Conservation (phyloP, 2,113 vertebrate genomes). For the Astur gentilis region DNA sequence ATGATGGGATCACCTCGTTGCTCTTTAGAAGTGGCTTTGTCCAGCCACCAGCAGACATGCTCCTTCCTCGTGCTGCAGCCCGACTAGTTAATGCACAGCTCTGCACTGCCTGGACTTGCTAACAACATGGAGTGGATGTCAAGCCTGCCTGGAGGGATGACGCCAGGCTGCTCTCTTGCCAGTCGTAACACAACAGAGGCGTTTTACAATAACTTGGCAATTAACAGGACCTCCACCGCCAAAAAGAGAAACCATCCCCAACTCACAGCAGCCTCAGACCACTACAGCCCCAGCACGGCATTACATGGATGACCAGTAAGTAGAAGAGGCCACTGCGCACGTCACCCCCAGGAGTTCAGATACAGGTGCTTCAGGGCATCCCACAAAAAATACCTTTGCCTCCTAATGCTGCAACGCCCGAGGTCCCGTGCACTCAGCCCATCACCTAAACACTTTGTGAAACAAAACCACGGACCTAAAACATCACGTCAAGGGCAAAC, state of each 20-base stretch:
- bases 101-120: not conserved
- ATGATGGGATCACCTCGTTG: fast-evolving
- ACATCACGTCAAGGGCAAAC: not conserved
- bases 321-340: not conserved
- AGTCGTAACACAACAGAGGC: not conserved
- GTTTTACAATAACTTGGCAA: not conserved
- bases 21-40: not conserved
- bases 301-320: fast-evolving
- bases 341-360: fast-evolving
- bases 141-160: not conserved
- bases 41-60: no score
- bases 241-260: not conserved
- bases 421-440: fast-evolving
- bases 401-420: fast-evolving
- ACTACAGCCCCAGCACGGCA: fast-evolving
- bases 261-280: not conserved
- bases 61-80: not conserved
- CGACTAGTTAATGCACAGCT: fast-evolving
- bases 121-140: fast-evolving
- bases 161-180: not conserved
- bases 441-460: not conserved
- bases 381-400: not conserved
- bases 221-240: not conserved
- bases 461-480: not conserved
- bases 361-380: not conserved